Evolutionary conservation across 2,888 invertebrate species (phyloP), one percentile per base, ranked within the genome.

Genomic region (Drosophila setosimentum): DNA sequence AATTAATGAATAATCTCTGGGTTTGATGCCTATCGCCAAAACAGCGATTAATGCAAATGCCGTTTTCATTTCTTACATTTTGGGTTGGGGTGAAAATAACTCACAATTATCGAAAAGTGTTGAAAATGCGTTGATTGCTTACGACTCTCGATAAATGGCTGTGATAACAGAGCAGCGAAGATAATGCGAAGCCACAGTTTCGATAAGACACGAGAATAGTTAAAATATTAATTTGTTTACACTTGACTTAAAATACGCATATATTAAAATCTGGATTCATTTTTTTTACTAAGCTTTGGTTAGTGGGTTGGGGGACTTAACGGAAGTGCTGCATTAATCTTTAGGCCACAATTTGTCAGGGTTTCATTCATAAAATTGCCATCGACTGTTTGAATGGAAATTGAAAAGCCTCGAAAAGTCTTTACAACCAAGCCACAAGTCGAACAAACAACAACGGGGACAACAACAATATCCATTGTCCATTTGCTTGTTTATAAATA

Each of bases 401-500:
- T 74, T 82, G 73, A 82, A 88, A 81, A 82, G 71, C 55, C 54
- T 60, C 51, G 24, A 29, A 50, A 53, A 67, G 61, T 29, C 61
- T 57, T 61, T 55, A 68, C 42, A 61, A 40, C 42, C 55, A 45
- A 53, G 5, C 21, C 42, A 60, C 54, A 53, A 60, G 45, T 18
- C 11, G 13, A 61, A 42, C 59, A 55, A 37, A n/a, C 37, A 33
- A 50, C 54, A 71, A 55, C 33, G 55, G 24, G 24, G 45, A 45
- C 45, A 54, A 58, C 66, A 62, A 70, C 70, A 73, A 80, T 66
- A 65, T 77, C 75, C 79, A 82, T 89, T 87, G 84, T 87, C 82
- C 87, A 72, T 76, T 82, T 76, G 83, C 89, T 84, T 87, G 87
- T 87, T 82, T 87, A 89, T 82, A 87, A 87, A 87, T 87, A 87